Evolutionary conservation across 2,888 invertebrate genomes (phyloP).

Genomic region (Drosophila borborema): DNA sequence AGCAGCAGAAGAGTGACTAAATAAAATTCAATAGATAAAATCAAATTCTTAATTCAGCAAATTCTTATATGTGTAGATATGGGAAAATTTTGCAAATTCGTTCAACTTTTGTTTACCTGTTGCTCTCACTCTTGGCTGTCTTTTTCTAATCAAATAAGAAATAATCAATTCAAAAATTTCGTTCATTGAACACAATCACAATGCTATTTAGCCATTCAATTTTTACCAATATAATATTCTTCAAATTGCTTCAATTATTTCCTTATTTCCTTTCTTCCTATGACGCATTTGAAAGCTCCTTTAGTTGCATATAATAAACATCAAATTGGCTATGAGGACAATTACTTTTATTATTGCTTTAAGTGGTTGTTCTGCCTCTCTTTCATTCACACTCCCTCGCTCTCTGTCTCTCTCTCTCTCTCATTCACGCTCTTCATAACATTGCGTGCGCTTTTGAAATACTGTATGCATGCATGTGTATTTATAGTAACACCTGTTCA

Average conservation of each 20-base stretch:
- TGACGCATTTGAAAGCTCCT: constrained; percentile 36
- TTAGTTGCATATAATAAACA: constrained; percentile 6
- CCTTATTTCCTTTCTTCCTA: background rate
- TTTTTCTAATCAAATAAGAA: background rate
- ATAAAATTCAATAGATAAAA: background rate
- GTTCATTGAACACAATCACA: background rate
- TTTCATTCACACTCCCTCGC: background rate
- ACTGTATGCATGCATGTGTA: constrained; percentile 27
- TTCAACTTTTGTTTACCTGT: background rate
- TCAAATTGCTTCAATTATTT: background rate
- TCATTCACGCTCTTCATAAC: background rate
- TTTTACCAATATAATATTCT: background rate
- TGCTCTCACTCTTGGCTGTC: background rate
- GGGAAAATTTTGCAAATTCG: too few relatives aligned
- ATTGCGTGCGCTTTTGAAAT: constrained; percentile 48
- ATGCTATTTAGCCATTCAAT: background rate
- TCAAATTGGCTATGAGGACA: constrained; percentile 19
- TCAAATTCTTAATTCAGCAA: background rate
- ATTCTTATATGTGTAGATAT: background rate
- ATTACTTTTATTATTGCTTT: background rate
- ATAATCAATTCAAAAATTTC: background rate
- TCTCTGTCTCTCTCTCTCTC: background rate
- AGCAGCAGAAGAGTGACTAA: background rate
- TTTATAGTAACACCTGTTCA: constrained; percentile 68
- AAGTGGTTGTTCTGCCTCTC: background rate